Base-by-base conservation (phyloP, 2,888 invertebrate species). In the Steromphala cineraria region DNA sequence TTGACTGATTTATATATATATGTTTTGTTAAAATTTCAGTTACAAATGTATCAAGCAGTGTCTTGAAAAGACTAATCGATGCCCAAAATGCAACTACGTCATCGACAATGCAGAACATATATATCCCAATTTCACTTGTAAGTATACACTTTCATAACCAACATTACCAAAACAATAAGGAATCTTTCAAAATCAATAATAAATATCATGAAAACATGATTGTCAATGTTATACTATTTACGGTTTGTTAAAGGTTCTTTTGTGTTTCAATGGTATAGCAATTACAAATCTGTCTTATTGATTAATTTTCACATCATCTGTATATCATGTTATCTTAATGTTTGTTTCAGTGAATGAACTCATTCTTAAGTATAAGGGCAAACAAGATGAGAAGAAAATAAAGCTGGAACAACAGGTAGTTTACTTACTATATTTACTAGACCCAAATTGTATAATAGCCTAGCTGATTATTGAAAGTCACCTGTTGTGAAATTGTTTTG, bases 71-170 rank as follows among this genome's bases (percentile, higher is more conserved):
- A 95, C 94, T 82, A 95, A 95, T 81, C 94, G 96, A 71, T 98
- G 98, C 92, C 97, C 98, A 0, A 97, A 97, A 92, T 98, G 98
- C 93, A 96, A 96, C 88, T 95, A 95, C 17, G 94, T 95, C 1
- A 94, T 97, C 10, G 95, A 95, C 0, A 95, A 95, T 82, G 82
- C 95, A 95, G 85, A 97, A 96, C 87, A 96, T 90, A 96, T 97
- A 81, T 97, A 97, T 91, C 98, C 98, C 0, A 98, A 98, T 94
- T 97, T 97, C 92, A 94, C 97, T 80, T 94, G 94, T 94, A 88
- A 91, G 93, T 93, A 10, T 36, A 40, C 36, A 40, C 13, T 10
- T 46, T 1, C 1, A 13, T 36, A 36, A 36, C 36, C n/a, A 36
- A 36, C 4, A 7, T 36, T 4, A 36, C 7, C 7, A 36, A 36